These are phyloP conservation scores for Ctenomys sociabilis DNA, from an alignment of 2,113 vertebrate species.

Conservation along the genomic window DNA sequence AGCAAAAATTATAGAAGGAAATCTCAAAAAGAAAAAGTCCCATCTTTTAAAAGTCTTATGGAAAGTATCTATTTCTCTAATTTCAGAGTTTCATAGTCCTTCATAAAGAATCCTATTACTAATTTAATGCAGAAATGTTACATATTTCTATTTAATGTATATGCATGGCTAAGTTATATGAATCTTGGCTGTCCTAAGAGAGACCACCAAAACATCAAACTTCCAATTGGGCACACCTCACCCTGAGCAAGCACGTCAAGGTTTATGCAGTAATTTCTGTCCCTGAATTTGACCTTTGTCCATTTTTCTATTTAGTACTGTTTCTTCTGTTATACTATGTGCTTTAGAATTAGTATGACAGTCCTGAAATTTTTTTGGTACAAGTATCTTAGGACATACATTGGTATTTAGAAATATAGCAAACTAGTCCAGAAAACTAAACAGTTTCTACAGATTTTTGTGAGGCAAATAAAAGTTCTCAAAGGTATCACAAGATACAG, in stretches of 20 bases:
- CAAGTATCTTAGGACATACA: neutral
- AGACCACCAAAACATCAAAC: constrained; percentile 4
- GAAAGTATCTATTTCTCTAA: constrained; percentile 33
- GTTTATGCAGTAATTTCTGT: neutral
- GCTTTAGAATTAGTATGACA: neutral
- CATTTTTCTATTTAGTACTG: neutral
- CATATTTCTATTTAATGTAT: neutral
- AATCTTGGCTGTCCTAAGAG: neutral
- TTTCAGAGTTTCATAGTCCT: constrained; percentile 24
- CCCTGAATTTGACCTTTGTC: neutral
- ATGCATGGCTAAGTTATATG: neutral
- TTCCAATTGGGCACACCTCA: constrained; percentile 16
- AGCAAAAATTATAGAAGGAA: constrained; percentile 40
- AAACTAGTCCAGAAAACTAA: too few species aligned
- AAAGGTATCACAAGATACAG: neutral
- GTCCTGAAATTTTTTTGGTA: neutral
- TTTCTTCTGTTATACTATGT: neutral
- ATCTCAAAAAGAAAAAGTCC: neutral
- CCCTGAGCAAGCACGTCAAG: constrained; percentile 6
- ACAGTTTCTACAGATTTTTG: neutral
- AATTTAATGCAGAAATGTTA: neutral
- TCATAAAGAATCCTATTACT: constrained; percentile 1
- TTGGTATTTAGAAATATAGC: too few species aligned
- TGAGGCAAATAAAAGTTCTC: constrained; percentile 2
- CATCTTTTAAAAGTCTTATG: constrained; percentile 32